Conservation (phyloP, 1,140 invertebrate genomes). For the Drosophila mauritiana region DNA sequence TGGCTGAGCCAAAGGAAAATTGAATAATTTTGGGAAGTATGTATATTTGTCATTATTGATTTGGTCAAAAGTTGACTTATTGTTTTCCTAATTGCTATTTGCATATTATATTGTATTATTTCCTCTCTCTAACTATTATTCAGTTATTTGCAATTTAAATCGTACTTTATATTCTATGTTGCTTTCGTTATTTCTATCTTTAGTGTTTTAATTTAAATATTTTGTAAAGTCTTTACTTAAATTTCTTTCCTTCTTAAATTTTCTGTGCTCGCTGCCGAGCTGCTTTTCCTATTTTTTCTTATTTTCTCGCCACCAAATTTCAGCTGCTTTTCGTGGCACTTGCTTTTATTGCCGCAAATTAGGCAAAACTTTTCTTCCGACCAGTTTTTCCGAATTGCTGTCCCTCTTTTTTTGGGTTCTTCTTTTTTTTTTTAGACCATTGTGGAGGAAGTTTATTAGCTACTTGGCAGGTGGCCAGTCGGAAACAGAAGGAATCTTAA, state of each 20-base stretch:
- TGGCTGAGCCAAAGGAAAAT: slow-evolving; percentile 17
- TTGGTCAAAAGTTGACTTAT: background rate
- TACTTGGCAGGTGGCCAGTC: slow-evolving; percentile 64
- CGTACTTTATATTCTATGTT: no score
- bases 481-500: slow-evolving; percentile 39
- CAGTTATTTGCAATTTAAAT: no score
- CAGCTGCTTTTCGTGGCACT: slow-evolving; percentile 4
- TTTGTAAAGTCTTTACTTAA: no score
- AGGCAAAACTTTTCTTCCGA: slow-evolving; percentile 55
- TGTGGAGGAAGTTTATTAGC: slow-evolving; percentile 66
- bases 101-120: background rate
- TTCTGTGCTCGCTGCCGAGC: background rate
- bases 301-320: slow-evolving; percentile 9
- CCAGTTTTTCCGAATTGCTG: slow-evolving; percentile 4
- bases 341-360: slow-evolving; percentile 59
- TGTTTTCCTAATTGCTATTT: background rate
- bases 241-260: background rate
- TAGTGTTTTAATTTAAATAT: background rate
- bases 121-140: no score
- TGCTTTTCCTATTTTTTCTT: background rate
- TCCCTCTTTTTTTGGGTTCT: background rate
- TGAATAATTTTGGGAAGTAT: background rate
- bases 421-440: slow-evolving; percentile 5
- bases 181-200: no score
- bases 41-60: slow-evolving; percentile 7